Percentiles rank a stretch among this genome's conserved stretches.
Evolutionary conservation across 1,140 invertebrate genomes (phyloP).

Genomic region (Heliconius himera): DNA sequence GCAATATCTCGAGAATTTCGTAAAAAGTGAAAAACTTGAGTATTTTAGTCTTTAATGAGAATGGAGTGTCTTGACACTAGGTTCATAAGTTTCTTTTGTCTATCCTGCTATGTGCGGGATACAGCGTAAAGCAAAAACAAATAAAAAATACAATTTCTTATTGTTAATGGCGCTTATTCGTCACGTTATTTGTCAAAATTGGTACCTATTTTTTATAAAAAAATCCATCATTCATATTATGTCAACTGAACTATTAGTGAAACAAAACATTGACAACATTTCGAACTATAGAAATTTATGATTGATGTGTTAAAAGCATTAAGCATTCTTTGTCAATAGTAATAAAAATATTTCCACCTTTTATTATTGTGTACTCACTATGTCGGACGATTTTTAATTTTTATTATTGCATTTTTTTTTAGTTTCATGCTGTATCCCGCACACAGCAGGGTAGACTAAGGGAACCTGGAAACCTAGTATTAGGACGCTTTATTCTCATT

Average conservation of each 20-base stretch:
- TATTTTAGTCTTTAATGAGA: too few species aligned
- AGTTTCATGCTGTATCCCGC: too few species aligned
- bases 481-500: too few species aligned
- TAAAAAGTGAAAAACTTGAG: too few species aligned
- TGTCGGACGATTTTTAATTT: not conserved
- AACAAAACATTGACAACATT: not conserved
- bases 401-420: not conserved
- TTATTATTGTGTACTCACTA: not conserved
- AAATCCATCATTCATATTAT: not conserved
- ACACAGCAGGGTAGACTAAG: too few species aligned
- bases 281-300: conserved; percentile 2
- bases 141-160: not conserved
- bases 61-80: too few species aligned
- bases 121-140: too few species aligned
- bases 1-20: too few species aligned
- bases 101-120: too few species aligned
- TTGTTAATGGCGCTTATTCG: not conserved
- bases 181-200: not conserved
- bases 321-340: not conserved
- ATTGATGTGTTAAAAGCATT: conserved; percentile 10
- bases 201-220: not conserved
- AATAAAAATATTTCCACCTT: not conserved
- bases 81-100: too few species aligned
- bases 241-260: not conserved
- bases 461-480: too few species aligned